Evolutionary conservation across 23 tunicate species (phyloP), one percentile per base, ranked within the genome.

Genomic region (Trididemnum clinides): DNA sequence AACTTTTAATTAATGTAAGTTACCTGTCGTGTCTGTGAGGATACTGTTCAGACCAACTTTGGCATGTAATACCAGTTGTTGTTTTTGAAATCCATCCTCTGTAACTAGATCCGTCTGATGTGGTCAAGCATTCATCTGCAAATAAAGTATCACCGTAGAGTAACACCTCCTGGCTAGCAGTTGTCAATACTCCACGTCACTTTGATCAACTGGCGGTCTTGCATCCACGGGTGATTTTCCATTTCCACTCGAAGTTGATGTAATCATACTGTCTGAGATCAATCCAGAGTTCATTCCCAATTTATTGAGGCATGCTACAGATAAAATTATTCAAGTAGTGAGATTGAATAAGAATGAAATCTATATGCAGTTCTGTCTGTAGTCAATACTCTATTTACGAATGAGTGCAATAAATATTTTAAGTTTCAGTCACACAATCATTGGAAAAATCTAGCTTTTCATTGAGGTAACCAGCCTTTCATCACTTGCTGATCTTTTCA

Each of bases 11-110:
- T n/a, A n/a, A n/a, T n/a, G n/a, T n/a, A n/a, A n/a, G n/a, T 78
- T 74, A 94, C 98, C 62, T 33, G 51, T 85, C 77, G 62, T 94
- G 98, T 2, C 86, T 23, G 0, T 93, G 98, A 2, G 98, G 98
- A 28, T 72, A 50, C 44, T 93, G 98, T 3, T 83, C 72, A 4
- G 82, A 29, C 98, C 98, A 93, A 15, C 63, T 75, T 62, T 93
- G 98, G 37, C 98, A 93, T 39, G 71, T 85, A 0, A 72, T 80
- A 30, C 92, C 92, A 59, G 28, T 39, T 62, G n/a, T 23, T 2
- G 98, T 93, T 63, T 88, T 93, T 18, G 90, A 80, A 1, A 93
- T 39, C 90, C 90, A 93, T 0, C 98, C 98, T 50, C 98, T 44
- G 71, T 93, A 93, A 33, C 78, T 49, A 29, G 88, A 86, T 23